Base-by-base conservation (phyloP, 1,140 invertebrate genomes). In the Danaus melanippus region DNA sequence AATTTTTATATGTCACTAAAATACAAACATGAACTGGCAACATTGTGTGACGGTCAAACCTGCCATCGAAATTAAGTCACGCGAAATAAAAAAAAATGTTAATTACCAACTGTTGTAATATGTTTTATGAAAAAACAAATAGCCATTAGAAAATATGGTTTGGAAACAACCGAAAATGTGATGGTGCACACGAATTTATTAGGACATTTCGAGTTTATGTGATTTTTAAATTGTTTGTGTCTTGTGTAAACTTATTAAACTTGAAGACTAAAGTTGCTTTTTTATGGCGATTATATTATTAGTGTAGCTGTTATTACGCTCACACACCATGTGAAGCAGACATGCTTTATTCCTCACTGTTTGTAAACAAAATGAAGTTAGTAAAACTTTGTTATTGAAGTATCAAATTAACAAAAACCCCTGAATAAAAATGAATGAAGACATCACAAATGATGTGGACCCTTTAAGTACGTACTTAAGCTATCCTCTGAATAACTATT, bases 71-170 rank as follows among this genome's bases (percentile, higher is more conserved):
- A 62, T 63, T 66, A 67, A 68, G 68, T 75, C 75, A 78, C 72
- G 72, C 76, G 69, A 75, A 32, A 5, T 32, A 64, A 69, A 65
- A 75, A 66, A 76, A 79, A 76, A 72, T 69, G 66, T 71, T 64
- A 74, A 75, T 75, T 67, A 69, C 41, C 65, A 62, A 32, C 21
- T 59, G 68, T 60, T 46, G 58, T 66, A 60, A 60, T 61, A 59
- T 46, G 46, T 58, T 60, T 53, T 70, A 70, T 62, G 59, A 53
- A 46, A 15, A 47, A 62, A 45, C 63, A 62, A 69, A 70, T 66
- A 68, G 65, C 64, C 46, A 60, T 56, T 64, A 46, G 52, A 54
- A 12, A 46, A 15, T 12, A 40, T 45, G 45, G 50, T 41, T 46
- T 45, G 10, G 15, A 9, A 15, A 12, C 51, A 58, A 46, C 12